Conservation (phyloP, 2,113 vertebrate species). For the Gymnarchus niloticus region DNA sequence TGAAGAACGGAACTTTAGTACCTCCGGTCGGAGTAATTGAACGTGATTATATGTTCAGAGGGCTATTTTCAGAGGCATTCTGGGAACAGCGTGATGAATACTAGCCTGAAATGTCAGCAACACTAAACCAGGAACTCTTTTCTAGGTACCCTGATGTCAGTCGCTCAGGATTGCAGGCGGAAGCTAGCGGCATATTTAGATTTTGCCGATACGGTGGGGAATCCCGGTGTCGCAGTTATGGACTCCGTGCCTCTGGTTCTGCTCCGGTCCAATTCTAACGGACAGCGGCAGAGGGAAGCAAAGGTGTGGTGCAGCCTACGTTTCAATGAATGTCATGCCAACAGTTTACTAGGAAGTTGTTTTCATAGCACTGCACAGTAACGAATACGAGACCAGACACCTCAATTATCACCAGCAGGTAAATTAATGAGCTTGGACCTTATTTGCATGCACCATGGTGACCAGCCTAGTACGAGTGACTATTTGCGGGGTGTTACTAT, state of each 20-base stretch:
- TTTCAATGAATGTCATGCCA: constrained; percentile 28
- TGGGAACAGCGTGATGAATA: background rate
- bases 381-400: background rate
- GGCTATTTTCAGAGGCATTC: background rate
- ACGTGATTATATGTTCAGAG: background rate
- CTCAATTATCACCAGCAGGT: constrained; percentile 10
- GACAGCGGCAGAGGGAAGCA: too few relatives aligned
- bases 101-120: background rate
- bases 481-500: background rate
- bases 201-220: background rate
- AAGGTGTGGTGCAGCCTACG: constrained; percentile 7
- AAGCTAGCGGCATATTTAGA: background rate
- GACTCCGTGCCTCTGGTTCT: background rate
- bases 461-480: background rate
- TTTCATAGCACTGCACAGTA: background rate
- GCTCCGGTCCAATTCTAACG: background rate
- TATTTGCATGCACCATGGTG: constrained; percentile 5
- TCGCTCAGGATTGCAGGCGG: background rate
- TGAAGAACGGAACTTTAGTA: background rate
- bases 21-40: background rate
- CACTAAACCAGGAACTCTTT: background rate
- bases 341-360: constrained; percentile 15
- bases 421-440: constrained; percentile 10
- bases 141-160: background rate
- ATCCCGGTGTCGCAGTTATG: background rate